Percentiles rank a stretch among this genome's conserved stretches.
Conservation (phyloP, 2,888 invertebrate genomes). For the Dynastes maya region DNA sequence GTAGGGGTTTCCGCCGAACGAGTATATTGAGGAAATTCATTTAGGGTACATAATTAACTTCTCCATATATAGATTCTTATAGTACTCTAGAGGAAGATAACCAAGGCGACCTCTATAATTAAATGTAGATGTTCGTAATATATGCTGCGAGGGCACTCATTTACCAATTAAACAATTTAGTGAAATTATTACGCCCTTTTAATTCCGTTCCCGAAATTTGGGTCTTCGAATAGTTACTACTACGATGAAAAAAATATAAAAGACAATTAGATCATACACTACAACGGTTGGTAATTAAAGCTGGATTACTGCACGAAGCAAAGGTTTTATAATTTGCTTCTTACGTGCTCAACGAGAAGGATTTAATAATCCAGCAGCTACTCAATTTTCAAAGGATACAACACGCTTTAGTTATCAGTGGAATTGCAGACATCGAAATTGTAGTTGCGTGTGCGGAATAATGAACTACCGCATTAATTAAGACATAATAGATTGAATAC, state of each 20-base stretch:
- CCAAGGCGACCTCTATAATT: constrained; percentile 15
- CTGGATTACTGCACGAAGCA: not conserved
- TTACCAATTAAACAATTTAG: too few relatives aligned
- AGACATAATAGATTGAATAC: constrained; percentile 30
- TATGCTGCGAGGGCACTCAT: not conserved
- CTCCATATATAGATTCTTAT: not conserved
- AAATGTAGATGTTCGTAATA: not conserved
- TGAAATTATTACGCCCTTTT: too few relatives aligned
- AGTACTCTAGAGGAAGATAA: not conserved
- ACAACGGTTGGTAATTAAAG: not conserved
- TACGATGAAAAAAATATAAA: not conserved
- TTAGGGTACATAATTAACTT: too few relatives aligned
- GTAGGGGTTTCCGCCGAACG: too few relatives aligned
- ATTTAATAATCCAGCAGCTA: constrained; percentile 4
- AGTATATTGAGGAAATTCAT: too few relatives aligned
- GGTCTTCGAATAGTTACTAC: not conserved
- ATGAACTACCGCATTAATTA: constrained; percentile 47
- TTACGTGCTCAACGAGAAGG: not conserved
- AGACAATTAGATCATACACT: not conserved
- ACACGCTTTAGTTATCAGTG: constrained; percentile 13
- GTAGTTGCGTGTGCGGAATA: constrained; percentile 41
- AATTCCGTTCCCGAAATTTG: too few relatives aligned
- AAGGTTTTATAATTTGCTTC: not conserved
- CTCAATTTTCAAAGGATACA: constrained; percentile 15
- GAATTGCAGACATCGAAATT: constrained; percentile 18